Conservation (phyloP, 2,888 invertebrate species). For the Corbicula japonica region DNA sequence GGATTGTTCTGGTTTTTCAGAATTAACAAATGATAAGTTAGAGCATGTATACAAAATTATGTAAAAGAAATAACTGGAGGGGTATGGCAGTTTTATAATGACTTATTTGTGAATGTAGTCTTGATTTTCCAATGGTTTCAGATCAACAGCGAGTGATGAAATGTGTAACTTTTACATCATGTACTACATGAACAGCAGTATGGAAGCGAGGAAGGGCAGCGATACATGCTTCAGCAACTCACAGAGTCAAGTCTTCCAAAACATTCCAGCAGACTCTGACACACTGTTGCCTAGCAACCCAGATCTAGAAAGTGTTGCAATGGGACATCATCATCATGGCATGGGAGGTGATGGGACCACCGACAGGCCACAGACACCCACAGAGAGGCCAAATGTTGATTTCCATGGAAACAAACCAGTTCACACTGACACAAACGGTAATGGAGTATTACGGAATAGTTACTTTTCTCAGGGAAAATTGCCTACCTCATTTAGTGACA, state of each 20-base stretch:
- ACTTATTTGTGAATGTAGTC: no score
- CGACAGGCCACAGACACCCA: constrained; percentile 13
- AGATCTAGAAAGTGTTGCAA: constrained; percentile 79
- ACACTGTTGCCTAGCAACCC: constrained; percentile 88
- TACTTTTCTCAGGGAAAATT: constrained; percentile 31
- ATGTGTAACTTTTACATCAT: constrained; percentile 87
- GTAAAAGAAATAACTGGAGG: no score
- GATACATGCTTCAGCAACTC: constrained; percentile 76
- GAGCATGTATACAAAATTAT: no score
- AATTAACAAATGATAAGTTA: no score
- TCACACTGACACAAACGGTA: constrained; percentile 14
- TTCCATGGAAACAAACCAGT: neutral
- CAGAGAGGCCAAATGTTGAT: constrained; percentile 18
- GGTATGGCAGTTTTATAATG: no score
- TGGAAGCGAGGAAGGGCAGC: constrained; percentile 54
- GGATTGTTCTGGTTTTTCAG: no score
- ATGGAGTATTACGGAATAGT: constrained; percentile 18
- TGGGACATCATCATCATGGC: constrained; percentile 72
- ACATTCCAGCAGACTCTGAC: constrained; percentile 86
- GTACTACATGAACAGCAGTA: constrained; percentile 83
- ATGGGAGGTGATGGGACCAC: constrained; percentile 27
- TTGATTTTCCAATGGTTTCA: no score
- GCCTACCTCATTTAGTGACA: constrained; percentile 40
- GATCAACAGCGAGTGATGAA: constrained; percentile 85
- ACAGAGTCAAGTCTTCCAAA: constrained; percentile 72